Conservation (phyloP, 2,888 invertebrate genomes). For the Drosophila putrida region DNA sequence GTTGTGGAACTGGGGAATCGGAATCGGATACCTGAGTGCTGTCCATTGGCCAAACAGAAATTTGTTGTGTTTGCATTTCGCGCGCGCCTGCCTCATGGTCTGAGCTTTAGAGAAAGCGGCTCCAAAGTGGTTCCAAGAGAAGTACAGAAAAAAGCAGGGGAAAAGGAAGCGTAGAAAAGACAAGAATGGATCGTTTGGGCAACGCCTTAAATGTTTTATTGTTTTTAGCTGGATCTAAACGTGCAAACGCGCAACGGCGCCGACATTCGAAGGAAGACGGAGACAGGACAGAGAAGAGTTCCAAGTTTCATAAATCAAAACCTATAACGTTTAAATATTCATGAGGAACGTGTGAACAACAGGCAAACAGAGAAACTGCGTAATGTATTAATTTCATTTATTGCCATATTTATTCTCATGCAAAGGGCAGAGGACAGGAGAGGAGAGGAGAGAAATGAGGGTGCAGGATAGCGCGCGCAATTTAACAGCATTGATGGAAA, state of each 20-base stretch:
- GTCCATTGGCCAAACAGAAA: slow-evolving; percentile 73
- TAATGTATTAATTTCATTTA: slow-evolving; percentile 83
- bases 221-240: slow-evolving; percentile 44
- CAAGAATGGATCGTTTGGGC: slow-evolving; percentile 59
- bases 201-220: slow-evolving; percentile 74
- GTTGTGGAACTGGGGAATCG: slow-evolving; percentile 68
- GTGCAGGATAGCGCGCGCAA: slow-evolving; percentile 33
- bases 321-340: slow-evolving; percentile 73
- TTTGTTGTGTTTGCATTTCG: slow-evolving; percentile 43
- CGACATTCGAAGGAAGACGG: slow-evolving; percentile 16
- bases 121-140: neutral
- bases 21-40: slow-evolving; percentile 73
- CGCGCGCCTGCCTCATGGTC: slow-evolving; percentile 52
- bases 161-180: slow-evolving; percentile 6
- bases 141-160: neutral
- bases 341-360: slow-evolving; percentile 72
- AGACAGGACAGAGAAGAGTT: slow-evolving; percentile 20
- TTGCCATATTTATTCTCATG: slow-evolving; percentile 78
- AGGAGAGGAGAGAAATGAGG: neutral
- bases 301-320: slow-evolving; percentile 70
- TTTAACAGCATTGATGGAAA: slow-evolving; percentile 47
- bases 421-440: slow-evolving; percentile 22
- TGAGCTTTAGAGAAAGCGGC: slow-evolving; percentile 20
- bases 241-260: slow-evolving; percentile 58
- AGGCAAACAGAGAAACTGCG: slow-evolving; percentile 39